Percentiles rank a stretch among this genome's conserved stretches.
Evolutionary conservation across 2,797 vertebrate species (phyloP).

Genomic region (Gymnoscopelus microlampas): DNA sequence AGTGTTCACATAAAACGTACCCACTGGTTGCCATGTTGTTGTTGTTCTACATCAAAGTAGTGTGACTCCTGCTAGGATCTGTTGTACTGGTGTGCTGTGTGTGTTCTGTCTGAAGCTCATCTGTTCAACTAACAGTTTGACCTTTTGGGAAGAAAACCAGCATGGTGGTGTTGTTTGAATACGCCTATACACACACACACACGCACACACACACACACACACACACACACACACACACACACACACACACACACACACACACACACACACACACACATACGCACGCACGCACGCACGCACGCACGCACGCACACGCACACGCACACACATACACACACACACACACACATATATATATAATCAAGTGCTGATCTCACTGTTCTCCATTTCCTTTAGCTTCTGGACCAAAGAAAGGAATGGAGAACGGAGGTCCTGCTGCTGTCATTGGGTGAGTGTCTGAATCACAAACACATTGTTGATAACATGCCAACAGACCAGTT

Average conservation of each 20-base stretch:
- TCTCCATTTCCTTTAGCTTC: conserved; percentile 54
- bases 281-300: no score
- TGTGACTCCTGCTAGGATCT: not conserved
- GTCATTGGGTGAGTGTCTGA: conserved; percentile 61
- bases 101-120: not conserved
- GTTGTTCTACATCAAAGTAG: not conserved
- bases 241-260: no score
- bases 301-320: no score
- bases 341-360: no score
- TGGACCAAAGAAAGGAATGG: conserved; percentile 69
- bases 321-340: no score
- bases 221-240: no score
- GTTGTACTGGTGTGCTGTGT: no score
- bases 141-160: not conserved
- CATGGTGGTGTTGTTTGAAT: not conserved
- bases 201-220: no score
- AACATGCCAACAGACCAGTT: no score
- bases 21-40: not conserved
- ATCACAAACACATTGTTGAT: no score
- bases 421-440: conserved; percentile 80
- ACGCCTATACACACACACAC: no score
- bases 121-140: not conserved
- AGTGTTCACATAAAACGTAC: not conserved
- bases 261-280: no score
- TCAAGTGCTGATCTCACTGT: not conserved